Evolutionary conservation across 2,888 invertebrate species (phyloP), one percentile per base, ranked within the genome.

Genomic region (Philereme vetulata): DNA sequence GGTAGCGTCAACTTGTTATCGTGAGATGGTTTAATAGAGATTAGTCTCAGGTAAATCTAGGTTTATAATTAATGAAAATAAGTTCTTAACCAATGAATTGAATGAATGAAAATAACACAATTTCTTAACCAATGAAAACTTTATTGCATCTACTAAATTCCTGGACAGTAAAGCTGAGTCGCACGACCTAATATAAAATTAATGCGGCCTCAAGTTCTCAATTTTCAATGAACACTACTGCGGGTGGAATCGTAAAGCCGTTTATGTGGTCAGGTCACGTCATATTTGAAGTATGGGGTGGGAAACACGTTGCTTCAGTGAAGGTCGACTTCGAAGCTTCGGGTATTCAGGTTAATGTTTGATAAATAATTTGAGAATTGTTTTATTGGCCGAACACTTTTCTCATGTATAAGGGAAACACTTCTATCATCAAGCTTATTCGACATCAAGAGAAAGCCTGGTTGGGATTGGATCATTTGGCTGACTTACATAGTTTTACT

Each of bases 211-310:
- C 65, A 63, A 68, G 72, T 71, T 74, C 71, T 79, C 71, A 77
- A 81, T 81, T 78, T 77, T 77, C 76, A 81, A 80, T 76, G 81
- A 78, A 70, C 59, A 59, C 62, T 51, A 64, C 68, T 64, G 58
- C 70, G 58, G 62, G 62, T 62, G 59, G 62, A 62, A 66, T 77
- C 74, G 69, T 74, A 68, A 75, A 75, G 59, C 67, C 52, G 70
- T 76, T 82, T 77, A 73, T 67, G 73, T 70, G 75, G 68, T 51
- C 77, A 62, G 66, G 75, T 82, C 85, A 85, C 85, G 84, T 80
- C 64, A 72, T 64, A 51, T 61, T 52, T 52, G 60, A 59, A 64
- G 71, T 73, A 60, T 62, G 64, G 67, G 72, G 76, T 75, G 43
- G 43, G 45, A 43, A 62, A 50, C 6, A 57, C 21, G 56, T 62